Base-by-base conservation (phyloP, 2,113 vertebrate genomes). In the Martes martes region DNA sequence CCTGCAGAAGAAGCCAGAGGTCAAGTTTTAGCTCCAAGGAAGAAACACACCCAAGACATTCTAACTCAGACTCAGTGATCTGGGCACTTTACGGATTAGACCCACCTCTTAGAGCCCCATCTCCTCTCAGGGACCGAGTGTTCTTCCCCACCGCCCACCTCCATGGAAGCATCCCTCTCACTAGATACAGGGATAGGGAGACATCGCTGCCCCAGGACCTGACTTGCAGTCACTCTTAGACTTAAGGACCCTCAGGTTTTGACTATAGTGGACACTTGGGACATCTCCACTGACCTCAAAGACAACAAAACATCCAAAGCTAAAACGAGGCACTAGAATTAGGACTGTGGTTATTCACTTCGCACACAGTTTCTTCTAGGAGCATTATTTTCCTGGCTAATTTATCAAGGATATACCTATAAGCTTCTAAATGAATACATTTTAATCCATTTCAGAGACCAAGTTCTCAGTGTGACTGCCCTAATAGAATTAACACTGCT, bases 1-100 rank as follows among this genome's bases (percentile, higher is more conserved):
- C 97, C 97, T 98, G 93, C 42, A 84, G 86, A 57, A 57, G 67
- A 94, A 93, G 96, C 6, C 63, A 92, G 11, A 10, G 0, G 8
- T 7, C 92, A 93, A 59, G n/a, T 11, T 94, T 67, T 85, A 73
- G 95, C n/a, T 82, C 71, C 88, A 79, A 26, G 33, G 18, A 95
- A 21, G 59, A 94, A 84, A 82, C 31, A 76, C 11, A 65, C 15
- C 52, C 69, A 50, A 36, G 23, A 65, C 33, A 1, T 31, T 52
- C 23, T 2, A 28, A 23, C 71, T 50, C 74, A 11, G 42, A 57
- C 67, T 45, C 76, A 7, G 23, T 23, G 36, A 47, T 39, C 61
- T 18, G 50, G 21, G 28, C 0, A 39, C 16, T 36, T 83, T 2
- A 5, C 45, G 9, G 18, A 52, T 57, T 21, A 65, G 36, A 36